phyloP scores from a whole-genome alignment of 2,888 invertebrate species.

The Aphodius sticticus region DNA sequence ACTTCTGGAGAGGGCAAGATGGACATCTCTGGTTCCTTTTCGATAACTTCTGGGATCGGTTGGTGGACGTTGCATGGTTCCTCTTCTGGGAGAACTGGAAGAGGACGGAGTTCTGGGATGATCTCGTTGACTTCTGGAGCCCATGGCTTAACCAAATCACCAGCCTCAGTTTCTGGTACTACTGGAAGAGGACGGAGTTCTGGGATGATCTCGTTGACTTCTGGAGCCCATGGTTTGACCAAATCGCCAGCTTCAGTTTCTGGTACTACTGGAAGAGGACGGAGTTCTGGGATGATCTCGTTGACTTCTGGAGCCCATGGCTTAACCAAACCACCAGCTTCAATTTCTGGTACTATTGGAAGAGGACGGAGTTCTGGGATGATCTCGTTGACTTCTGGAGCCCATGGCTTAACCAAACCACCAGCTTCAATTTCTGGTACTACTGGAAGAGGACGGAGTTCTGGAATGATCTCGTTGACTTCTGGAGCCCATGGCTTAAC shows the following conservation, averaged over 20 bases:
- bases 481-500: no score
- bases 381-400: no score
- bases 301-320: conserved; percentile 16
- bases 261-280: conserved; percentile 26
- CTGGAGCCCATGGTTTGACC: neutral
- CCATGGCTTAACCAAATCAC: neutral
- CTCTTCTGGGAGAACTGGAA: conserved; percentile 19
- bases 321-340: no score
- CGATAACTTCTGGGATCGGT: neutral
- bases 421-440: no score
- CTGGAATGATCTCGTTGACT: no score
- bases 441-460: no score
- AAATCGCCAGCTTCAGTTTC: neutral
- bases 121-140: conserved; percentile 19
- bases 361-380: no score
- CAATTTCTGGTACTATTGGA: no score
- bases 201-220: conserved; percentile 6
- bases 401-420: no score
- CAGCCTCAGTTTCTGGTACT: conserved; percentile 11
- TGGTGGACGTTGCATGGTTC: neutral
- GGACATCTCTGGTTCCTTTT: conserved; percentile 7
- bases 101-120: conserved; percentile 8
- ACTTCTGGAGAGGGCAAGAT: neutral
- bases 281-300: conserved; percentile 15
- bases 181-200: conserved; percentile 7